Evolutionary conservation across 2,888 invertebrate species (phyloP).

Genomic region (Drosophila neutralis): DNA sequence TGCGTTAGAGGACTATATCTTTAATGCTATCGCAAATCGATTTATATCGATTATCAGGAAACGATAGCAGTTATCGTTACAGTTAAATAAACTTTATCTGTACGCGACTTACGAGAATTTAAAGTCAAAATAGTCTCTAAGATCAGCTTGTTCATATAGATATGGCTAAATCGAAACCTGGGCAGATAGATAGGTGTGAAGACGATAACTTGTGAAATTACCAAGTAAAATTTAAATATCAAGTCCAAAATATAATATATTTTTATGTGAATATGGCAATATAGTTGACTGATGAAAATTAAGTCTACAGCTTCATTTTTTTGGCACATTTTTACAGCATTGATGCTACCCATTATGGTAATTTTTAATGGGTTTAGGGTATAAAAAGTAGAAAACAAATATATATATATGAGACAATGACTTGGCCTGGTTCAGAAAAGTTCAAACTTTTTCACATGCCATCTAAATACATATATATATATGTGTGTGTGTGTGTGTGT

Average conservation of each 20-base stretch:
- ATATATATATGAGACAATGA: slow-evolving; percentile 8
- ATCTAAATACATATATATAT: slow-evolving; percentile 28
- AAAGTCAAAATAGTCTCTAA: neutral
- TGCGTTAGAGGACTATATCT: neutral
- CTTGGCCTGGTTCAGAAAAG: slow-evolving; percentile 44
- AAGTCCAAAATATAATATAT: neutral
- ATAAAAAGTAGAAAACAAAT: neutral
- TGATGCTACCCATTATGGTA: neutral
- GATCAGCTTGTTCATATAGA: neutral
- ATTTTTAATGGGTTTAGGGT: neutral
- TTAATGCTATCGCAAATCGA: neutral
- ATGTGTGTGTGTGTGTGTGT: slow-evolving; percentile 12
- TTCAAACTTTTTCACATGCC: slow-evolving; percentile 62
- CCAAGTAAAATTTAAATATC: neutral
- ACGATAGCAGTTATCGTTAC: neutral
- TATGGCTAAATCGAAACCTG: too few relatives aligned
- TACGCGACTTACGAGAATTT: neutral
- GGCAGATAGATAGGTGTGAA: neutral
- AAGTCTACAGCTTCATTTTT: neutral
- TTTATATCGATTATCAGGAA: neutral
- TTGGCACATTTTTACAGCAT: neutral
- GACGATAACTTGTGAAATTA: accelerated
- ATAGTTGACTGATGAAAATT: neutral
- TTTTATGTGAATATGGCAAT: neutral
- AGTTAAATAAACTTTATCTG: neutral